phyloP scores from a whole-genome alignment of 2,888 invertebrate species.

The Thyatira batis region DNA sequence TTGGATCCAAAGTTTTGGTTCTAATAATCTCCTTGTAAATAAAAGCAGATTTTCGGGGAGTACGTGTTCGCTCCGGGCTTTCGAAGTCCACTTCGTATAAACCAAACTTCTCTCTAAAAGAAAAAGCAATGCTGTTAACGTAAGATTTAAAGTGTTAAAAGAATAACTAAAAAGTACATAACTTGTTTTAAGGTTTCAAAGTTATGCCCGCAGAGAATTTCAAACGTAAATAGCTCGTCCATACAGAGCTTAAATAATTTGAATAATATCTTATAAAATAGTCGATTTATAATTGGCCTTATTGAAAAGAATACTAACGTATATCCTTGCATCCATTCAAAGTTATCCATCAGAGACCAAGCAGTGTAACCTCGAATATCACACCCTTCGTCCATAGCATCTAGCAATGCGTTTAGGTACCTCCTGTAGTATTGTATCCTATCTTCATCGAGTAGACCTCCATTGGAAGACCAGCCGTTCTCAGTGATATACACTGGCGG shows the following conservation, averaged over 20 bases:
- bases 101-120: conserved; percentile 85
- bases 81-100: conserved; percentile 86
- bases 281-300: background rate
- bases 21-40: conserved; percentile 72
- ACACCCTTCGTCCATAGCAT: conserved; percentile 73
- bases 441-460: conserved; percentile 70
- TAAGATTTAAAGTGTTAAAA: no score
- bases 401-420: conserved; percentile 68
- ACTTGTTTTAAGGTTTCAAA: no score
- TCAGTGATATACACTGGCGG: conserved; percentile 82
- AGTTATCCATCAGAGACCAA: conserved; percentile 86
- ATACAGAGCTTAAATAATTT: background rate
- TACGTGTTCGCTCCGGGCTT: conserved; percentile 81
- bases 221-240: no score
- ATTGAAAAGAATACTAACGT: conserved; percentile 55
- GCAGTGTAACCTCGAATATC: conserved; percentile 79
- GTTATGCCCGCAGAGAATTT: no score
- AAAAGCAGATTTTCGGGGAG: conserved; percentile 83
- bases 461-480: conserved; percentile 81
- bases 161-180: no score
- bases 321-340: conserved; percentile 84
- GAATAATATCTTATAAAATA: background rate
- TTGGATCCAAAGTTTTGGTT: conserved; percentile 51
- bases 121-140: conserved; percentile 12
- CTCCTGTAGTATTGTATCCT: conserved; percentile 65